Evolutionary conservation across 2,113 vertebrate genomes (phyloP), one percentile per base, ranked within the genome.

Genomic region (Ptychochromis oligacanthus): DNA sequence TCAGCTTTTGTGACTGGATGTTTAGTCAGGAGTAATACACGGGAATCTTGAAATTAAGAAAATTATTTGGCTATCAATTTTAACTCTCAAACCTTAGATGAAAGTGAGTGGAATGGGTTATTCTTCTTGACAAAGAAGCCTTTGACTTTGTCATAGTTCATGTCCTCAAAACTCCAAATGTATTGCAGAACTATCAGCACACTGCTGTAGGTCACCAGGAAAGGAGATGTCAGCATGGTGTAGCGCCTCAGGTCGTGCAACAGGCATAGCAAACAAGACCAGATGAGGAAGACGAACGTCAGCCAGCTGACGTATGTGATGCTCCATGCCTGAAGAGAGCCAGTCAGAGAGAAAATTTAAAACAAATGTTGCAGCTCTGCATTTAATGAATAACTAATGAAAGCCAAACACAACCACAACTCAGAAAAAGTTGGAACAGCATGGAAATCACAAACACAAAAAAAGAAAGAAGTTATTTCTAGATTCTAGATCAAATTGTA

Each of bases 241-340:
- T 99, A 98, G 70, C 97, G 97, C 83, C 97, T 95, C 64, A 97
- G 88, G 92, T 99, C 96, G 28, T 97, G 95, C 87, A 99, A 96
- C 97, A 99, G 99, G 97, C 98, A 98, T 61, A 99, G 86, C 1
- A 94, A 93, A 58, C 98, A 99, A 0, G 98, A 99, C 98, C 98
- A 99, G 64, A 99, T 97, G 81, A 99, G 91, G 57, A 99, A 95
- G 56, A 99, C 97, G 34, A 99, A 99, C 2, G 98, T 99, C 89
- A 98, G 85, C 98, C 98, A 99, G 94, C 97, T 99, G 90, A 99
- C 97, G n/a, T 99, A 99, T 0, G 98, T 99, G 93, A 99, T 99
- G 92, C 98, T 99, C 98, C 98, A 99, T 0, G 96, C 17, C 65
- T 72, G 10, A 28, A 52, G 65, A 55, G 18, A n/a, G n/a, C 20